Conservation (phyloP, 2,797 vertebrate species). For the Clarias pachynema region DNA sequence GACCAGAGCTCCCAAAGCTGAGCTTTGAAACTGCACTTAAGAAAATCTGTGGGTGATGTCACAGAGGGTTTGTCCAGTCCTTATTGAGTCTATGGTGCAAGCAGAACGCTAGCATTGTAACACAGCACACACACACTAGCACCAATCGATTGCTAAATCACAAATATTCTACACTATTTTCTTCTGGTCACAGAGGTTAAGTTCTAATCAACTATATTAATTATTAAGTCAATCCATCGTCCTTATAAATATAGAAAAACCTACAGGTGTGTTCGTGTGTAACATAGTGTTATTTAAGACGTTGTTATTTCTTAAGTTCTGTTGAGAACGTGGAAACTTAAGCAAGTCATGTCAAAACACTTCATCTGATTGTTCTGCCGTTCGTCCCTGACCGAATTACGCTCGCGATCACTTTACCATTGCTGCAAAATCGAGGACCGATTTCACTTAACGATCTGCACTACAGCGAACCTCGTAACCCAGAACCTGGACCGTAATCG, state of each 20-base stretch:
- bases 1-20: too few relatives aligned
- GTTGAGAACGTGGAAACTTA: constrained; percentile 1
- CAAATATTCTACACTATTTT: not conserved
- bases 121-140: not conserved
- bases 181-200: not conserved
- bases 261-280: not conserved
- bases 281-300: not conserved
- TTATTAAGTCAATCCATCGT: not conserved
- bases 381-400: constrained; percentile 30
- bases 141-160: not conserved
- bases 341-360: constrained; percentile 28
- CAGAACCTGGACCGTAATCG: constrained; percentile 44
- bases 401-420: constrained; percentile 33
- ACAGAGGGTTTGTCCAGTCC: too few relatives aligned
- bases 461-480: constrained; percentile 53
- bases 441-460: constrained; percentile 62
- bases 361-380: constrained; percentile 34
- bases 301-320: too few relatives aligned
- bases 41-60: too few relatives aligned
- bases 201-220: not conserved
- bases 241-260: not conserved
- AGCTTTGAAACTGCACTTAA: too few relatives aligned
- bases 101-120: not conserved
- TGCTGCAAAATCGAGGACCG: constrained; percentile 26
- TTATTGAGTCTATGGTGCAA: too few relatives aligned